These are phyloP conservation scores for Drosophila repleta DNA, from an alignment of 1,140 invertebrate genomes.

Conservation along the genomic window DNA sequence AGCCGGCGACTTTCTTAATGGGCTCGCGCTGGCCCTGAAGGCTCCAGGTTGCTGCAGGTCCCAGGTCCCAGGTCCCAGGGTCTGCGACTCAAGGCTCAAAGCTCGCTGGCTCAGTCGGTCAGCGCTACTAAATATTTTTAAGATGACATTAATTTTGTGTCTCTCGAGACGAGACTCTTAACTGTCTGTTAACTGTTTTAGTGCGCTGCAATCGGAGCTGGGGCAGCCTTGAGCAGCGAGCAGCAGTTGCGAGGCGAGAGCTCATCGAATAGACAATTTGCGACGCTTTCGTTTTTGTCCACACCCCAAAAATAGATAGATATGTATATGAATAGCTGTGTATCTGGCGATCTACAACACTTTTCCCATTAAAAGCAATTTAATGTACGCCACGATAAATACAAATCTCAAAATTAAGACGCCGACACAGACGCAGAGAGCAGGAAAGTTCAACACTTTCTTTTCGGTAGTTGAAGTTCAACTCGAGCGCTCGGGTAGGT, in stretches of 20 bases:
- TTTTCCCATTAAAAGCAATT: constrained; percentile 72
- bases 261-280: constrained; percentile 58
- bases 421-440: constrained; percentile 48
- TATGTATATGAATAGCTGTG: neutral
- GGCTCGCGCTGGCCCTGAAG: constrained; percentile 26
- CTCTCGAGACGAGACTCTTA: constrained; percentile 2
- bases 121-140: constrained; percentile 42
- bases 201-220: constrained; percentile 29
- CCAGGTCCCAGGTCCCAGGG: neutral
- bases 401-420: constrained; percentile 67
- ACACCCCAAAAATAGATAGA: constrained; percentile 22
- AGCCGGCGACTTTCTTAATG: constrained; percentile 66
- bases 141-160: constrained; percentile 54
- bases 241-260: constrained; percentile 3
- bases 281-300: constrained; percentile 64
- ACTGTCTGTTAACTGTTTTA: constrained; percentile 41
- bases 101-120: constrained; percentile 33
- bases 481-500: constrained; percentile 57
- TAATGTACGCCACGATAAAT: constrained; percentile 71
- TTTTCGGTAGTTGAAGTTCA: constrained; percentile 70
- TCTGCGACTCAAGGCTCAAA: constrained; percentile 10
- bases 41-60: neutral
- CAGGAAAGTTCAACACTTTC: constrained; percentile 73
- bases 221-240: neutral
- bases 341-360: constrained; percentile 57